Evolutionary conservation across 2,888 invertebrate genomes (phyloP).

Genomic region (Torymus aiolomorphi): DNA sequence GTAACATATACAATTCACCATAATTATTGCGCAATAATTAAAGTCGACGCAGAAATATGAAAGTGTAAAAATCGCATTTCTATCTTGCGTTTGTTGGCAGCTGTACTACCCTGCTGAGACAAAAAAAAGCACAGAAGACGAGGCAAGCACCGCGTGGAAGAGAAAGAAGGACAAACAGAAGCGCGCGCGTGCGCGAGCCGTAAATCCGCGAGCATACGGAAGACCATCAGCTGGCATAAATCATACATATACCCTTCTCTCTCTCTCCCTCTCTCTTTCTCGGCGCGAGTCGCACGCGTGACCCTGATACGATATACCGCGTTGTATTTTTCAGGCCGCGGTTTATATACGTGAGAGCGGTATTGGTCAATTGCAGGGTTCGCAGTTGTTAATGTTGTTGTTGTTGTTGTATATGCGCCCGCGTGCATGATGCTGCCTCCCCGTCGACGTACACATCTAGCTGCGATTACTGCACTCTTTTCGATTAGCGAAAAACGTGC

Average conservation of each 20-base stretch:
- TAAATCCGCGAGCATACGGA: slow-evolving; percentile 15
- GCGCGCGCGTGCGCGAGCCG: slow-evolving; percentile 11
- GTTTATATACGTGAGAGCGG: too few relatives aligned
- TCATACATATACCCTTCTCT: not conserved
- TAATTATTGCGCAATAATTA: too few relatives aligned
- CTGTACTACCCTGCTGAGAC: not conserved
- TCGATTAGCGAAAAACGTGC: slow-evolving; percentile 19
- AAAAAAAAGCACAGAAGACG: too few relatives aligned
- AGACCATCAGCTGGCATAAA: slow-evolving; percentile 31
- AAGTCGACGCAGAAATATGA: not conserved
- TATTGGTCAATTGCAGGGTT: too few relatives aligned
- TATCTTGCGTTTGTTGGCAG: not conserved
- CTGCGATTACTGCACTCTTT: slow-evolving; percentile 4
- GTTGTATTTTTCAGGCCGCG: too few relatives aligned
- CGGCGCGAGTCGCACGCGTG: not conserved
- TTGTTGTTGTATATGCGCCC: too few relatives aligned
- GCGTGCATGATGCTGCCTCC: too few relatives aligned
- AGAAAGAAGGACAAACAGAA: not conserved
- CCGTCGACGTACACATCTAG: too few relatives aligned
- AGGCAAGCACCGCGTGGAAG: too few relatives aligned
- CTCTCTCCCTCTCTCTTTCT: not conserved
- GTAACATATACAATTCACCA: too few relatives aligned
- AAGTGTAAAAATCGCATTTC: too few relatives aligned
- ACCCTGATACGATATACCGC: not conserved
- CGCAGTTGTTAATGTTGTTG: too few relatives aligned